Base-by-base conservation (phyloP, 2,113 vertebrate species). In the Neomonachus schauinslandi region DNA sequence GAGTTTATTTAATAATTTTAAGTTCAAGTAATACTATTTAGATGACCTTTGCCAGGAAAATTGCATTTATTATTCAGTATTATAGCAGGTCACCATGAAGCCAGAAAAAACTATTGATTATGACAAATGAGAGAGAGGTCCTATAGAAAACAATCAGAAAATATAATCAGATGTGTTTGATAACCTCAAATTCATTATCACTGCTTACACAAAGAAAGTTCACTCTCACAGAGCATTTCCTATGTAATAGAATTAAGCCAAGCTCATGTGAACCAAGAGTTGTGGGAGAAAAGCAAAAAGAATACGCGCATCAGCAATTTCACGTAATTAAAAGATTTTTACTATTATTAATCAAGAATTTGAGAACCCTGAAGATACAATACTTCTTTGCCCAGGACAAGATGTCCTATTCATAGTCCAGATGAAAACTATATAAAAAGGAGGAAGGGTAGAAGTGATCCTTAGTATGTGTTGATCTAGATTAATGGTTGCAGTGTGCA, bases 341-440 rank as follows among this genome's bases (percentile, higher is more conserved):
- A 77, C 39, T 88, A 71, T 81, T 93, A 96, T 88, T 96, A 91
- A 95, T 95, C 57, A 96, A 97, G 26, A 77, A 89, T 86, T 95
- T 94, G 95, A 94, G 77, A 94, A 89, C 39, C 79, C 67, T 84
- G 49, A 86, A 92, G 90, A 91, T 53, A 79, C 10, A 87, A 93
- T 89, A 93, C 51, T 76, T 94, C 79, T 97, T 95, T 97, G 21
- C 53, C 89, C 53, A 91, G 49, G 72, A 69, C 61, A 96, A 96
- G 79, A 95, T 95, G 90, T 83, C 86, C 72, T 96, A 86, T 92
- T 95, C n/a, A 91, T 94, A 97, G 61, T 80, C 61, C 59, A 94
- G 72, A 92, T 42, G 92, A 97, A 97, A 96, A 95, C 69, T 59
- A 79, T 31, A 95, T 95, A 92, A 84, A 95, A 81, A 63, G 63